Evolutionary conservation across 1,140 invertebrate species (phyloP), one percentile per base, ranked within the genome.

Genomic region (Periplaneta americana): DNA sequence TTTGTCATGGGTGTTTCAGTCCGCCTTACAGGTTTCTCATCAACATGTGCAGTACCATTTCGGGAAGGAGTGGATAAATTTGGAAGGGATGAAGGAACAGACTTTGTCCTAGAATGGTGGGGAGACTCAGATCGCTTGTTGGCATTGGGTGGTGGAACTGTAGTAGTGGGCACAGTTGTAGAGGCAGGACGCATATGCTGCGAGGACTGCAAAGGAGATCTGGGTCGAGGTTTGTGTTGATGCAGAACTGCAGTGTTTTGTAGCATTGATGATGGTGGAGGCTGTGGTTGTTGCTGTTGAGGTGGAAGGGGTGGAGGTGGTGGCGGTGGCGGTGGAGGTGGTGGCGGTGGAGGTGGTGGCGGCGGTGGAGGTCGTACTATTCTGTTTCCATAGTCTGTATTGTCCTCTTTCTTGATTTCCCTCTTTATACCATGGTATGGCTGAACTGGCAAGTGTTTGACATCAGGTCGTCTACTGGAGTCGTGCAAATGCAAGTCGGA

Each of bases 261-360:
- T n/a, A 57, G 10, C 48, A 57, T 18, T n/a, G 48, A 5, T 57
- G 48, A n/a, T 57, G 22, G 6, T n/a, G 48, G 2, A n/a, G 11
- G 48, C 28, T 17, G 48, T 0, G 48, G 4, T 57, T 18, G 48
- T n/a, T 57, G 48, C 48, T 57, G 48, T n/a, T 57, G 48, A n/a
- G 17, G 11, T 57, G 39, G 15, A 34, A 74, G 80, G 78, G 81
- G 83, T 82, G 37, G 83, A 79, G 39, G 81, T 48, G 78, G 82
- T 80, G 81, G 82, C 74, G 79, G 83, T 37, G 75, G 83, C 34
- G 81, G 84, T 37, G 79, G 83, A 34, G 80, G 84, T 34, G 76
- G 80, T 39, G 57, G 82, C 76, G 83, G 81, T 18, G 84, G 82
- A n/a, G 81, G 74, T 33, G 84, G 82, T 77, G 83, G 75, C 9